These are phyloP conservation scores for Drosophila mayaguana DNA, from an alignment of 2,888 invertebrate genomes.

Conservation along the genomic window DNA sequence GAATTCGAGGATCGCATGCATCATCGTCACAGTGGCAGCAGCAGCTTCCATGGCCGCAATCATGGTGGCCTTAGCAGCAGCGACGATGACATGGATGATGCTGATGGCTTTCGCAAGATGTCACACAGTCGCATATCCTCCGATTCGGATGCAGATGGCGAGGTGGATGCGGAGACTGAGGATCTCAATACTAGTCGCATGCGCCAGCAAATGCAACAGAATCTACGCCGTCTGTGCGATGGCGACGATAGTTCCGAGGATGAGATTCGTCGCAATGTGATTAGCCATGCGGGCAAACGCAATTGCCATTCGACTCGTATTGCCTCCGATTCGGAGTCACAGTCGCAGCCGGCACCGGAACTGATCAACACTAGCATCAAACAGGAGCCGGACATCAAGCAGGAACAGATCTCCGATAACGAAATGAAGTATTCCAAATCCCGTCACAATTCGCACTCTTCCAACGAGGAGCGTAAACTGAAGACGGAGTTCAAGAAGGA, in stretches of 20 bases:
- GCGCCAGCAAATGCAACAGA: slow-evolving; percentile 84
- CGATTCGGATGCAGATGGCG: slow-evolving; percentile 84
- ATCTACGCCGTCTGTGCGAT: slow-evolving; percentile 85
- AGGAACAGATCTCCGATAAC: slow-evolving; percentile 85
- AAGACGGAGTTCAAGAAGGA: slow-evolving; percentile 82
- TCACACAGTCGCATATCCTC: slow-evolving; percentile 75
- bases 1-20: slow-evolving; percentile 85
- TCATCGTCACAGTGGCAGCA: slow-evolving; percentile 72
- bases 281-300: slow-evolving; percentile 87
- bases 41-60: slow-evolving; percentile 71
- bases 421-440: slow-evolving; percentile 72
- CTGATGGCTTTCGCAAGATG: slow-evolving; percentile 63
- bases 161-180: slow-evolving; percentile 31
- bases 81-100: slow-evolving; percentile 86
- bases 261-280: slow-evolving; percentile 79
- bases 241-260: slow-evolving; percentile 84
- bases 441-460: slow-evolving; percentile 82
- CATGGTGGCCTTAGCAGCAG: slow-evolving; percentile 64
- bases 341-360: slow-evolving; percentile 73
- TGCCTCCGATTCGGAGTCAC: slow-evolving; percentile 89
- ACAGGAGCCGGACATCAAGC: slow-evolving; percentile 86
- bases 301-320: slow-evolving; percentile 89
- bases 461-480: slow-evolving; percentile 85
- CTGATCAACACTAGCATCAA: slow-evolving; percentile 50
- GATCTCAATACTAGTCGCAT: slow-evolving; percentile 54